Evolutionary conservation across 2,113 vertebrate genomes (phyloP), one percentile per base, ranked within the genome.

Genomic region (Larimichthys crocea): DNA sequence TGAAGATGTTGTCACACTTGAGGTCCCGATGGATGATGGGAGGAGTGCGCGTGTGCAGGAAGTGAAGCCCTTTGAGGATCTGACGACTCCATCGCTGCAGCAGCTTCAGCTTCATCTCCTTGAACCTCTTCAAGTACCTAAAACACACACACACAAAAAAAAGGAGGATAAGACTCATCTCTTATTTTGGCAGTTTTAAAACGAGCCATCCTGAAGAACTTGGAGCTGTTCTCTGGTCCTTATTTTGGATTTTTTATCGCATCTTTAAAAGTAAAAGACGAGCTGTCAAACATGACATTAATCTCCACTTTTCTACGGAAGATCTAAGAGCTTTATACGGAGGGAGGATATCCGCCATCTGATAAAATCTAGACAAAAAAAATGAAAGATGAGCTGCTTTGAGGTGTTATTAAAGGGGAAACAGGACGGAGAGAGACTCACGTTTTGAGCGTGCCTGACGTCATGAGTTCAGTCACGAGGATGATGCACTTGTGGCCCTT

Each of bases 1-100:
- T 99, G 94, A 99, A 99, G 92, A 99, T 98, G 87, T 99, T 99
- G 96, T 99, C 98, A 0, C 98, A 99, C 91, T 99, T 99, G 91
- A 99, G 96, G 91, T 99, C 98, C 0, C 98, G 95, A 88, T 99
- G 98, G 91, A 99, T 97, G 93, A 99, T 99, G 78, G 98, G 98
- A 31, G 98, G 98, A 0, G 96, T 95, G 57, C 98, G 97, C 0
- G 98, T 98, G 91, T 99, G 98, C 84, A 99, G 95, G 85, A 99
- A 99, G 86, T 99, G 98, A 52, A 99, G 96, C 0, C 98, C 98
- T 82, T 97, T 96, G 20, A 99, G 95, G 91, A 99, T 99, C 89
- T 99, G 98, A 44, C 96, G 95, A 88, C 98, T 99, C 98, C 98
- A 99, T 79, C 98, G 96, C 94, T 99, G 98, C 80, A 99, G 96